Percentiles rank a stretch among this genome's conserved stretches.
These are phyloP conservation scores for Chelonoidis abingdonii DNA, from an alignment of 2,113 vertebrate species.

Conservation along the genomic window DNA sequence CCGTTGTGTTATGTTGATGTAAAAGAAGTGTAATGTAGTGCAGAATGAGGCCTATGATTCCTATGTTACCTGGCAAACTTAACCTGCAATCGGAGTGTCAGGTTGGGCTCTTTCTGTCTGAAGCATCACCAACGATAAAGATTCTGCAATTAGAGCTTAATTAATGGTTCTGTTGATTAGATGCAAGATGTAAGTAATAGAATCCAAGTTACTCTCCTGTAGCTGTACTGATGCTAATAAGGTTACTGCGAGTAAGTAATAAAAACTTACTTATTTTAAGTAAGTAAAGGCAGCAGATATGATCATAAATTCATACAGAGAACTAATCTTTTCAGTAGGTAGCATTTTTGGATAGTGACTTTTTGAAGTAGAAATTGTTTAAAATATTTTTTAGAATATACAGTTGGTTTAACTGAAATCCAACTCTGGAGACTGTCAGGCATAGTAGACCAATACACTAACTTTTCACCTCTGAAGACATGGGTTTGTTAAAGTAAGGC, in stretches of 20 bases:
- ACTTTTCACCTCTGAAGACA: not conserved
- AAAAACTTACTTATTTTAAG: not conserved
- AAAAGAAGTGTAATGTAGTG: not conserved
- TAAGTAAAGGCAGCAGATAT: not conserved
- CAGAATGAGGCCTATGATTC: not conserved
- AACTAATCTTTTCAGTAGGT: not conserved
- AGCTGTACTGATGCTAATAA: not conserved
- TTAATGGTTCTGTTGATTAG: not conserved
- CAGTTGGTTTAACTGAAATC: not conserved
- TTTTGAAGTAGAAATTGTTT: not conserved
- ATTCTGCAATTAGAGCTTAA: not conserved
- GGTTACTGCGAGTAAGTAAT: not conserved
- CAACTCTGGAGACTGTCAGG: not conserved
- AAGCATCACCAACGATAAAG: not conserved
- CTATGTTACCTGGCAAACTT: not conserved
- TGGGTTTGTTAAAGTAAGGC: not conserved
- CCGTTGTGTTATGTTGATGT: conserved; percentile 3
- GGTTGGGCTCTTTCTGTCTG: not conserved
- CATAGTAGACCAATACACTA: not conserved
- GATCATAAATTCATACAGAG: not conserved
- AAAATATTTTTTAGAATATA: not conserved
- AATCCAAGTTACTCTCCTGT: not conserved
- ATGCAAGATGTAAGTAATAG: not conserved
- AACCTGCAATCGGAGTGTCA: not conserved
- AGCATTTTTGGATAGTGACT: not conserved